Base-by-base conservation (phyloP, 2,888 invertebrate genomes). In the Congeria kusceri region DNA sequence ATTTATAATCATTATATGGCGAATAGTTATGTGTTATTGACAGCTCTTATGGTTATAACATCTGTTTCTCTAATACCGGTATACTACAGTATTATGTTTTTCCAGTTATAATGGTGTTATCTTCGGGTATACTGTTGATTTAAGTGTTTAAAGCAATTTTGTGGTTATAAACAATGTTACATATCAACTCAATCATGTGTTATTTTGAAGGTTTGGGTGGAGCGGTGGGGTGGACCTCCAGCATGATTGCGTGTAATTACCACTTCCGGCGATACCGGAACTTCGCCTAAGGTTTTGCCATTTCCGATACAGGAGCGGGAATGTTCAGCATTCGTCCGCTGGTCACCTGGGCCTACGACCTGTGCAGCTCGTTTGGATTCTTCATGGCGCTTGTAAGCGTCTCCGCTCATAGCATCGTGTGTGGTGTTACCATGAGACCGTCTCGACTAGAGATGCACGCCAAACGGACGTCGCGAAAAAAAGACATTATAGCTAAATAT, bases 211-310 rank as follows among this genome's bases (percentile, higher is more conserved):
- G 76, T 47, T 49, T 80, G 13, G 80, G 76, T 25, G 76, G 80
- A 1, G 80, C 80, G 2, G 32, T 62, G 2, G 72, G 72, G 18
- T 80, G 80, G 80, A 80, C 80, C 27, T 71, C 80, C 3, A 69
- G 66, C 25, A 76, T 80, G 76, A 49, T 76, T 27, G 72, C 68
- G 1, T 68, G 65, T 5, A 65, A 64, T 18, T 76, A 76, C 61
- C 57, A 75, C 61, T 80, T 80, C 56, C 49, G 72, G n/a, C 58
- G 57, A 49, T 80, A 80, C 64, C 64, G 75, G 0, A 79, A 75
- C 29, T 15, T 76, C 4, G 75, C 75, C 11, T 64, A 64, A 28
- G 80, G 80, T 23, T 46, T 80, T 47, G 71, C 68, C 9, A 25
- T 76, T 13, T 71, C 80, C 11, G 80, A 75, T n/a, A 72, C 32